A percentile compares a stretch with the other conserved stretches of the same genome.
Conservation (phyloP, 2,797 vertebrate genomes). For the Choloepus didactylus region DNA sequence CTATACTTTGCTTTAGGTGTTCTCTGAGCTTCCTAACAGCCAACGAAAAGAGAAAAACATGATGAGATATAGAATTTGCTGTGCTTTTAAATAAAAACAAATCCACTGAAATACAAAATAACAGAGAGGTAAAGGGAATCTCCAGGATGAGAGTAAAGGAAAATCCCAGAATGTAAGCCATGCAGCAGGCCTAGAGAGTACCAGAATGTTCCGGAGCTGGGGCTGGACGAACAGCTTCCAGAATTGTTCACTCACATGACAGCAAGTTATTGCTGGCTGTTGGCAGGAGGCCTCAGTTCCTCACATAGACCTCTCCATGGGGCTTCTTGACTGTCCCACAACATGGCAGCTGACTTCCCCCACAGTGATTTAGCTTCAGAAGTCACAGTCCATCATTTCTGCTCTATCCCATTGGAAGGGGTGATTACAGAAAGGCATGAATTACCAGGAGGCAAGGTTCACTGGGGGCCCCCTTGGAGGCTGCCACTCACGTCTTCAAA, state of each 20-base stretch:
- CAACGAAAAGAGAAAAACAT: neutral
- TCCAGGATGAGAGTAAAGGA: neutral
- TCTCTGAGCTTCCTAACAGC: neutral
- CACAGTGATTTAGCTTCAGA: neutral
- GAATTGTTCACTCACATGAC: neutral
- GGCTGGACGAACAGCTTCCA: neutral
- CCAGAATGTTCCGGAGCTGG: neutral
- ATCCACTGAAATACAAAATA: neutral
- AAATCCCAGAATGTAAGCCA: neutral
- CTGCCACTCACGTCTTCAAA: neutral
- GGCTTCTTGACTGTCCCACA: neutral
- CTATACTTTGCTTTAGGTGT: neutral
- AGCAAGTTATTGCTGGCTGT: neutral
- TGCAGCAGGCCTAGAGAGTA: neutral
- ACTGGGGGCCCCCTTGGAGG: neutral
- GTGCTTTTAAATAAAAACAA: conserved; percentile 26
- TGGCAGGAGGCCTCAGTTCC: neutral
- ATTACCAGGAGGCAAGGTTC: neutral
- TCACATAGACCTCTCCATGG: neutral
- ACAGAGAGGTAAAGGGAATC: neutral
- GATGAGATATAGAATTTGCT: neutral
- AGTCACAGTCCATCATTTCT: neutral
- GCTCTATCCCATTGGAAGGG: neutral
- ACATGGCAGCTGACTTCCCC: neutral
- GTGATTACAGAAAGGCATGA: neutral